Conservation (phyloP, 2,888 invertebrate genomes). For the Nemotelus pantherinus region DNA sequence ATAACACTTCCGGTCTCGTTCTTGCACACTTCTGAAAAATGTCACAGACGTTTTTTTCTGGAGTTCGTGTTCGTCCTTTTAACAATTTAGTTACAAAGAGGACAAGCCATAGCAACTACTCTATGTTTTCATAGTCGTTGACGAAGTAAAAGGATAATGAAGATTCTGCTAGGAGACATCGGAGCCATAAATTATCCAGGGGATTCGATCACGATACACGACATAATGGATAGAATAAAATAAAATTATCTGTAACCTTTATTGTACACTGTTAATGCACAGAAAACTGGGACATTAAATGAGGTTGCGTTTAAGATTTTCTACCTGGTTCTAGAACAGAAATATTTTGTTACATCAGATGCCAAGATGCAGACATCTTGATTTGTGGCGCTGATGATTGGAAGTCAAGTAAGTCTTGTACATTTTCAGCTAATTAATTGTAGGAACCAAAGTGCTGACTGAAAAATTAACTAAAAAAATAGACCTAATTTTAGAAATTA, state of each 20-base stretch:
- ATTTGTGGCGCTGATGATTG: too few relatives aligned
- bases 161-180: constrained; percentile 37
- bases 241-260: constrained; percentile 4
- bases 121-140: constrained; percentile 1
- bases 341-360: too few relatives aligned
- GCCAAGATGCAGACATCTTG: too few relatives aligned
- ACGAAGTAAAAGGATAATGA: constrained; percentile 7
- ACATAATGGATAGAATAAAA: constrained; percentile 23
- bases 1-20: constrained; percentile 54
- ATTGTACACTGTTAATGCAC: too few relatives aligned
- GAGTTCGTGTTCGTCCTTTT: constrained; percentile 40
- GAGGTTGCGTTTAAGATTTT: too few relatives aligned
- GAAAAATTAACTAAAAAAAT: too few relatives aligned
- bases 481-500: too few relatives aligned
- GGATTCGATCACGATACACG: constrained; percentile 32
- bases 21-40: constrained; percentile 15
- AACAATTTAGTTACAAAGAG: constrained; percentile 42
- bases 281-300: too few relatives aligned
- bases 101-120: constrained; percentile 35
- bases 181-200: constrained; percentile 34
- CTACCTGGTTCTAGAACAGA: too few relatives aligned
- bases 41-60: background rate
- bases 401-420: too few relatives aligned
- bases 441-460: too few relatives aligned
- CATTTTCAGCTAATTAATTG: too few relatives aligned